phyloP scores from a whole-genome alignment of 2,888 invertebrate genomes.

The Brachylomia viminalis region DNA sequence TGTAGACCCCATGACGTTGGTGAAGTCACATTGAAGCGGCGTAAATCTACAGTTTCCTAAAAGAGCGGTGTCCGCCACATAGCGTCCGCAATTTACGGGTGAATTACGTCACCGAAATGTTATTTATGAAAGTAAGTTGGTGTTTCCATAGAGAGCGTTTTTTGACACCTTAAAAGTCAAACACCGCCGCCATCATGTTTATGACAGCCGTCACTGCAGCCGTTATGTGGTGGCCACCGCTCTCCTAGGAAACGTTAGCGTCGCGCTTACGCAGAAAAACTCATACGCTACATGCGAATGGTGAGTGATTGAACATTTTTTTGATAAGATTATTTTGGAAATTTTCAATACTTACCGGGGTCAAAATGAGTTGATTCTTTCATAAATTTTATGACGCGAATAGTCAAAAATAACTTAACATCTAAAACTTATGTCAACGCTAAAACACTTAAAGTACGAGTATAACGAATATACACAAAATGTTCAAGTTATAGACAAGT shows the following conservation, averaged over 20 bases:
- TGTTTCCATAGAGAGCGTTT: too few relatives aligned
- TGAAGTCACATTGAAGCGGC: background rate
- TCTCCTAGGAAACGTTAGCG: too few relatives aligned
- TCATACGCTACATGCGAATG: background rate
- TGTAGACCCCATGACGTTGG: too few relatives aligned
- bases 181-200: too few relatives aligned
- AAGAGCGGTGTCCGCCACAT: too few relatives aligned
- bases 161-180: too few relatives aligned
- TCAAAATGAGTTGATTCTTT: background rate
- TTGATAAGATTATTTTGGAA: background rate
- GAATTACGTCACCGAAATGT: too few relatives aligned
- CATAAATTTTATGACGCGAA: constrained; percentile 11
- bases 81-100: too few relatives aligned
- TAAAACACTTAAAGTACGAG: constrained; percentile 54
- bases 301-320: background rate
- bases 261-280: background rate
- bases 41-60: background rate
- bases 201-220: too few relatives aligned
- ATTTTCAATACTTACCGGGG: background rate
- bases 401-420: constrained; percentile 42
- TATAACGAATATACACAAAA: constrained; percentile 64
- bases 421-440: constrained; percentile 52
- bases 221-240: too few relatives aligned
- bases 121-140: too few relatives aligned
- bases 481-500: constrained; percentile 54